Evolutionary conservation across 2,888 invertebrate genomes (phyloP), one percentile per base, ranked within the genome.

Genomic region (Eurois occulta): DNA sequence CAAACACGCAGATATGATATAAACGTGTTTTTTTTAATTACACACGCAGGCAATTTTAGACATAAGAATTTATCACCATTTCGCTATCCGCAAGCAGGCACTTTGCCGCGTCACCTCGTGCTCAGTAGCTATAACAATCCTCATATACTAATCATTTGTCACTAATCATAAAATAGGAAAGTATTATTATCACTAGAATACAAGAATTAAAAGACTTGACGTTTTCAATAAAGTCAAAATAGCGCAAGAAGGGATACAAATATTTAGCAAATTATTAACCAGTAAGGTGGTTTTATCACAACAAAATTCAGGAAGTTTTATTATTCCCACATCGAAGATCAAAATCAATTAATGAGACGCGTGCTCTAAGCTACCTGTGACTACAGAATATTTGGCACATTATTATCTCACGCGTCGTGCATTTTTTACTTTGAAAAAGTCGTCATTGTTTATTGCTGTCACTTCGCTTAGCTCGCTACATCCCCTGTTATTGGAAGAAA

Each of bases 321-420:
- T 41, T 55, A 35, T 72, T 75, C 60, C 46, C 38, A 75, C 48
- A 28, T 65, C 68, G 35, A 80, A 72, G 52, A 69, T 79, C 66
- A 73, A 77, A 81, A 77, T 79, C 43, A 83, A 77, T 80, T 71
- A 69, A 75, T 62, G 77, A 81, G 81, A 86, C 72, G 82, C 78
- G 89, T 87, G 91, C 89, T 87, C 87, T 91, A 91, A 90, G 89
- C 93, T 93, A 93, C 87, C 90, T 88, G 92, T 90, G 90, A 94
- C 95, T 96, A 96, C 93, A 90, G 86, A 95, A 96, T 95, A 96
- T 96, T 96, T 96, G 96, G 96, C 96, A 96, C 96, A 95, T 92
- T 91, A 89, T 92, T 91, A 89, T 89, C 84, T 85, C 78, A 85
- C 83, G 84, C 88, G 86, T 84, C 90, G 88, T 88, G 88, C 88